Evolutionary conservation across 2,888 invertebrate genomes (phyloP).

Genomic region (Rhopalosiphum nymphaeae): DNA sequence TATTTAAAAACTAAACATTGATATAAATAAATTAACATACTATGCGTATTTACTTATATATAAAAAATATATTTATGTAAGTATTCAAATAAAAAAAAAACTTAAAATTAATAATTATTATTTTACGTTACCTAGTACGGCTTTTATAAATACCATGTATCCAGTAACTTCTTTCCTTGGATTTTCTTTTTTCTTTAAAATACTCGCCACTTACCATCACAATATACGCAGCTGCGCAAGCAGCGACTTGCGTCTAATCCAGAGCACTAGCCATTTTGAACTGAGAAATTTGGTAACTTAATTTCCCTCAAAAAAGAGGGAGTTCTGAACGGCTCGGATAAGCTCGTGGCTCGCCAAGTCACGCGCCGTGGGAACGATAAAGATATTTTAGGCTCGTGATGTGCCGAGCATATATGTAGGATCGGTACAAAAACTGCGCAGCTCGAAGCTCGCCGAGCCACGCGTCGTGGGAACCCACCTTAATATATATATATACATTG

Average conservation of each 20-base stretch:
- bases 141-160: constrained; percentile 12
- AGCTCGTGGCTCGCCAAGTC: constrained; percentile 9
- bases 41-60: background rate
- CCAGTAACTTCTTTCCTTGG: background rate
- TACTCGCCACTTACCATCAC: background rate
- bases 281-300: background rate
- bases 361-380: background rate
- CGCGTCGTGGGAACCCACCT: constrained; percentile 9
- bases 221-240: background rate
- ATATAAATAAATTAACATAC: background rate
- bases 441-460: background rate
- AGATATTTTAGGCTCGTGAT: background rate
- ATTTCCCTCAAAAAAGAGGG: background rate
- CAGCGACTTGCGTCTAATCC: background rate
- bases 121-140: background rate
- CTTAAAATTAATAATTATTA: background rate
- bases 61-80: background rate
- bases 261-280: background rate
- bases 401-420: background rate
- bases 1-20: constrained; percentile 23
- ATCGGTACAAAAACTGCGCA: background rate
- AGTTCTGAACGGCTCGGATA: background rate
- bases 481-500: too few species aligned
- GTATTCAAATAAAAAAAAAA: background rate
- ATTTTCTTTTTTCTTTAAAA: constrained; percentile 16